Percentiles rank a stretch among this genome's conserved stretches.
phyloP scores from a whole-genome alignment of 2,113 vertebrate species.

The Nothocercus nigrocapillus region DNA sequence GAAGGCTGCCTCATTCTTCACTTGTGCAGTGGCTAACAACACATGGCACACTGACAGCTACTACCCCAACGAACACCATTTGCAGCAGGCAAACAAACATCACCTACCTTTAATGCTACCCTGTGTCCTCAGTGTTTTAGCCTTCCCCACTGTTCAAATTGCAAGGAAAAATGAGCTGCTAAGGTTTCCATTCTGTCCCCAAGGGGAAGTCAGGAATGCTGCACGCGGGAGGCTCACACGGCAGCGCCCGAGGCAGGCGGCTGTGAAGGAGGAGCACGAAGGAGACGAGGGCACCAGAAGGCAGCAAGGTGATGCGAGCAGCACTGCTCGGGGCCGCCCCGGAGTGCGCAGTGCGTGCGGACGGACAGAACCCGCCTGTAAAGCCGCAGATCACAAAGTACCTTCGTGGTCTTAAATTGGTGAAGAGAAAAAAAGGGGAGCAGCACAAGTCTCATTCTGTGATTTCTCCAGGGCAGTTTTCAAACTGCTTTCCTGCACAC shows the following conservation, averaged over 20 bases:
- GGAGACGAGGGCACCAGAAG: neutral
- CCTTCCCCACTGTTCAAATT: neutral
- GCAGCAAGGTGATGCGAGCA: neutral
- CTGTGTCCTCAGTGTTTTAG: neutral
- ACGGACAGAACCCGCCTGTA: no score
- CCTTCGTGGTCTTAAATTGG: neutral
- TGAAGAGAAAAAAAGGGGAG: neutral
- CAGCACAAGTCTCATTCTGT: neutral
- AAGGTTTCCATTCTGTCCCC: neutral
- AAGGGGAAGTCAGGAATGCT: neutral
- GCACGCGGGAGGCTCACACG: neutral
- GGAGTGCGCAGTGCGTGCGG: no score
- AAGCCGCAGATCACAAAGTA: neutral
- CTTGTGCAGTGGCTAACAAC: neutral
- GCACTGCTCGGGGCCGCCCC: neutral
- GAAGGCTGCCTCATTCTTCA: neutral
- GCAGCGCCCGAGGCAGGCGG: neutral
- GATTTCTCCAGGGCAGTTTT: neutral
- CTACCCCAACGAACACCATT: neutral
- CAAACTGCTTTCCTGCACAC: neutral
- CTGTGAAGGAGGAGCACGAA: neutral
- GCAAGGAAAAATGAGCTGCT: neutral
- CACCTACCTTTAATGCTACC: constrained; percentile 3
- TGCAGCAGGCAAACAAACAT: neutral
- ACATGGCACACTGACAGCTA: neutral